phyloP scores from a whole-genome alignment of 2,113 vertebrate genomes.

The Entelurus aequoreus region DNA sequence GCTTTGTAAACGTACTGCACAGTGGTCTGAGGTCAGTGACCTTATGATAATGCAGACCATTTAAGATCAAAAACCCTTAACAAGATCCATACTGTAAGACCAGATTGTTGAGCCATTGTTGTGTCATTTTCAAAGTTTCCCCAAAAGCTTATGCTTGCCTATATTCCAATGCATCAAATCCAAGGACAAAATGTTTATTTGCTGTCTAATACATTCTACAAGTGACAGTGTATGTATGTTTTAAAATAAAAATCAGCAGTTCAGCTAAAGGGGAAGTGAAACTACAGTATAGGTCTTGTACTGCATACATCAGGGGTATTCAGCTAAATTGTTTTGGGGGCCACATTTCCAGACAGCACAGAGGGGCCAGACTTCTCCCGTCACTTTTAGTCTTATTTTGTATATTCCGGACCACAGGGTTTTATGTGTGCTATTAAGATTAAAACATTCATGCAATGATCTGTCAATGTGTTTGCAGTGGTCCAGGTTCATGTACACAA shows the following conservation, averaged over 20 bases:
- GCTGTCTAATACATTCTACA: neutral
- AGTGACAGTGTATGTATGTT: neutral
- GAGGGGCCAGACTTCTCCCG: too few relatives aligned
- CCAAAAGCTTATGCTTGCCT: neutral
- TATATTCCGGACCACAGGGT: too few relatives aligned
- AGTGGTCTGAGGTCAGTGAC: neutral
- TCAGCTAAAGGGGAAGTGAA: neutral
- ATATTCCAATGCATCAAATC: neutral
- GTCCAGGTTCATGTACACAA: too few relatives aligned
- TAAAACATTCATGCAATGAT: too few relatives aligned
- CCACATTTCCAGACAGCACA: too few relatives aligned
- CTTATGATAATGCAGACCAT: neutral
- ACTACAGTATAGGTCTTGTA: conserved; percentile 7
- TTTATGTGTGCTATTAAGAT: too few relatives aligned
- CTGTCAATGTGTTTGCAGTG: too few relatives aligned
- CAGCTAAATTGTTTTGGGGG: too few relatives aligned
- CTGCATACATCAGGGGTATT: too few relatives aligned
- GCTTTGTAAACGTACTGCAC: neutral
- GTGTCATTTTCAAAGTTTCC: neutral
- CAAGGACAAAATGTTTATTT: neutral
- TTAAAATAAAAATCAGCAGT: neutral
- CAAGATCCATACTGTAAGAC: too few relatives aligned
- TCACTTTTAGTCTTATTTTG: too few relatives aligned
- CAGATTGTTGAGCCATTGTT: neutral
- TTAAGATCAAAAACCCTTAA: neutral